phyloP scores from a whole-genome alignment of 1,140 invertebrate genomes.

The Calephelis virginiensis region DNA sequence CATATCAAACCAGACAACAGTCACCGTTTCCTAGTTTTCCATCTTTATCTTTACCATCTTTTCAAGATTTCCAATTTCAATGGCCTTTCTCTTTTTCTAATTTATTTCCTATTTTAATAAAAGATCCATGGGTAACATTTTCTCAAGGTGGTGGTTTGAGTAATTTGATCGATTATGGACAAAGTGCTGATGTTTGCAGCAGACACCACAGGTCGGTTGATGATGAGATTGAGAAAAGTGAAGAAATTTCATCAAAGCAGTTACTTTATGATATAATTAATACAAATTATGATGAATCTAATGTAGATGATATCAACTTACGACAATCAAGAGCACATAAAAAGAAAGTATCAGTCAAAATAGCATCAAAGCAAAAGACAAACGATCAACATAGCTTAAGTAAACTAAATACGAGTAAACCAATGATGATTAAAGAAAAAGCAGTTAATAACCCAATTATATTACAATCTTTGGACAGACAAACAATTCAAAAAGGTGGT shows the following conservation, averaged over 20 bases:
- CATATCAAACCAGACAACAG: constrained; percentile 48
- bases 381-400: constrained; percentile 19
- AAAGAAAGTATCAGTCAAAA: not conserved
- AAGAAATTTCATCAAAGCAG: constrained; percentile 21
- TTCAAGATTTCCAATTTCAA: constrained; percentile 45
- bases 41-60: constrained; percentile 30
- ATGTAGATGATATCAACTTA: constrained; percentile 23
- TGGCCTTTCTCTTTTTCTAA: constrained; percentile 67
- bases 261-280: constrained; percentile 22
- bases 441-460: constrained; percentile 38
- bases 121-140: constrained; percentile 78
- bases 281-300: constrained; percentile 20
- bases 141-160: constrained; percentile 70
- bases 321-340: constrained; percentile 52
- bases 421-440: constrained; percentile 38
- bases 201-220: constrained; percentile 52
- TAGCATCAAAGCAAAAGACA: not conserved
- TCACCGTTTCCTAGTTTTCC: constrained; percentile 35
- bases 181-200: constrained; percentile 74
- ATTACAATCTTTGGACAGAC: constrained; percentile 41
- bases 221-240: constrained; percentile 29
- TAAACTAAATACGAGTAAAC: constrained; percentile 43
- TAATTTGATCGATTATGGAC: constrained; percentile 76
- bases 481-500: constrained; percentile 39
- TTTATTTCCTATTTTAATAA: constrained; percentile 79